phyloP scores from a whole-genome alignment of 37 sponge, comb jelly and placozoan species.

The Aplysina aerophoba region DNA sequence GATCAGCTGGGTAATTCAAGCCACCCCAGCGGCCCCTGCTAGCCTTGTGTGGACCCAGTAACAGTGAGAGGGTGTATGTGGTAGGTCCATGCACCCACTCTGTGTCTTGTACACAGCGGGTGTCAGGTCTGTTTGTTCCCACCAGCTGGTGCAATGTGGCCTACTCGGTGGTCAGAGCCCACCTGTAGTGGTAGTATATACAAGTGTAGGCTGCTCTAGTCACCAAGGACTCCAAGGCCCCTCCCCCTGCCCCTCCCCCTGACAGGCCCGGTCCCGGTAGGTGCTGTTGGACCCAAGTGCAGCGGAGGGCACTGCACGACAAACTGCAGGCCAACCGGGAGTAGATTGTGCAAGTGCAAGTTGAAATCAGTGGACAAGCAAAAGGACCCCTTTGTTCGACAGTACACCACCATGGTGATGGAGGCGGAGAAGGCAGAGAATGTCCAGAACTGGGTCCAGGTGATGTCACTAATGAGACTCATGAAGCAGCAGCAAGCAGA shows the following conservation, averaged over 20 bases:
- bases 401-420: constrained; percentile 48
- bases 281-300: constrained; percentile 34
- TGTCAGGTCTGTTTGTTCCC: too few species aligned
- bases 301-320: constrained; percentile 55
- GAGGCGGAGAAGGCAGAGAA: constrained; percentile 59
- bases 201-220: too few species aligned
- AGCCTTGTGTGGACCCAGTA: not conserved
- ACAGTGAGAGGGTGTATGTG: too few species aligned
- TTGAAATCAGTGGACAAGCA: constrained; percentile 42
- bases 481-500: constrained; percentile 72
- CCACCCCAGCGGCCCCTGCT: too few species aligned
- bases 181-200: constrained; percentile 21
- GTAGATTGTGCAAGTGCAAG: constrained; percentile 43
- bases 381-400: constrained; percentile 16
- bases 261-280: too few species aligned
- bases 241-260: too few species aligned
- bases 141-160: too few species aligned
- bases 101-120: too few species aligned
- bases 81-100: too few species aligned
- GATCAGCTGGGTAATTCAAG: too few species aligned
- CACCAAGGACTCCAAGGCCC: too few species aligned
- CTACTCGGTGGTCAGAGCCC: constrained; percentile 33
- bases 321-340: constrained; percentile 68
- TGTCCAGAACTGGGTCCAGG: constrained; percentile 64
- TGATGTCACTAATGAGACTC: constrained; percentile 69